phyloP scores from a whole-genome alignment of 2,888 invertebrate genomes.

The Tenthredo distinguenda region DNA sequence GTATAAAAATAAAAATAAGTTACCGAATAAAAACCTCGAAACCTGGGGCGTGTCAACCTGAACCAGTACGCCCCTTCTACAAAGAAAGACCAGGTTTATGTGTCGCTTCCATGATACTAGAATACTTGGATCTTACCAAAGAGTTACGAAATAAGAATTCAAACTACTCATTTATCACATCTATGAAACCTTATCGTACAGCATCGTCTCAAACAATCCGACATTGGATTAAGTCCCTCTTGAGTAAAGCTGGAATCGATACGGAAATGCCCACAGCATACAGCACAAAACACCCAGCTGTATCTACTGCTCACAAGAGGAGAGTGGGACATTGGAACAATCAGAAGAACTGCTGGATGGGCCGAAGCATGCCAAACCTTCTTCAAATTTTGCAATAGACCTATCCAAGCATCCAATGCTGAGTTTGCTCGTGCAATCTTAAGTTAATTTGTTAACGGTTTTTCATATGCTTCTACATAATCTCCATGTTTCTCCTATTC shows the following conservation, averaged over 20 bases:
- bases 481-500: neutral
- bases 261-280: conserved; percentile 55
- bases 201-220: conserved; percentile 51
- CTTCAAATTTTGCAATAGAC: conserved; percentile 55
- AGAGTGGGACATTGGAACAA: conserved; percentile 50
- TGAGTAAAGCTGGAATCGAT: conserved; percentile 55
- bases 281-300: conserved; percentile 54
- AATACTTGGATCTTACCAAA: conserved; percentile 51
- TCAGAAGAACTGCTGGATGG: conserved; percentile 52
- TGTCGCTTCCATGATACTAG: neutral
- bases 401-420: conserved; percentile 49
- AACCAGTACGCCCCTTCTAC: conserved; percentile 29
- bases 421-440: conserved; percentile 44
- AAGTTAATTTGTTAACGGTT: neutral
- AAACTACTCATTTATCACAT: conserved; percentile 46
- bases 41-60: conserved; percentile 54
- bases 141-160: conserved; percentile 41
- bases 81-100: conserved; percentile 1
- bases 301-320: conserved; percentile 49
- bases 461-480: neutral
- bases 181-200: conserved; percentile 49
- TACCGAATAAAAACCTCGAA: conserved; percentile 54
- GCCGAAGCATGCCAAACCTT: conserved; percentile 22
- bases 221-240: conserved; percentile 53
- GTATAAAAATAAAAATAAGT: conserved; percentile 49